Conservation (phyloP, 2,888 invertebrate species). For the Penaeus monodon region DNA sequence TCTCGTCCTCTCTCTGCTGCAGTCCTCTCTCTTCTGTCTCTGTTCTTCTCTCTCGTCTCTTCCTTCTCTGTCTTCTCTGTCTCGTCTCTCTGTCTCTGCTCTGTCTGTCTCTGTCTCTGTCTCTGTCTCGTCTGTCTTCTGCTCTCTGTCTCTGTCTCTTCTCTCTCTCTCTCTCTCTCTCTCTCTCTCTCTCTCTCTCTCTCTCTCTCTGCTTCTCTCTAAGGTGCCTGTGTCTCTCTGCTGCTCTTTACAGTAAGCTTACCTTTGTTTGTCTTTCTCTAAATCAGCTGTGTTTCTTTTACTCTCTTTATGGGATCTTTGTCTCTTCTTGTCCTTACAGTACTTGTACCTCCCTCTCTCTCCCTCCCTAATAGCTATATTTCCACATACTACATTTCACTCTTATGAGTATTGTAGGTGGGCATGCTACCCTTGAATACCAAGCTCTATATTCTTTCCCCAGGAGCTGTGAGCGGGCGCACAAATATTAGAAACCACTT, state of each 20-base stretch:
- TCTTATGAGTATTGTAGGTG: not conserved
- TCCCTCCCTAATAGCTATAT: too few relatives aligned
- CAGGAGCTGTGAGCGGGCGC: constrained; percentile 31
- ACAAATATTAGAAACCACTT: constrained; percentile 44
- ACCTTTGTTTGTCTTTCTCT: not conserved
- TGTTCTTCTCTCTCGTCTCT: too few relatives aligned
- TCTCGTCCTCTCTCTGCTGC: too few relatives aligned
- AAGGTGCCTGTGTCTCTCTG: not conserved
- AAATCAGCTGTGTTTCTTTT: not conserved
- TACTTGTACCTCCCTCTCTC: too few relatives aligned
- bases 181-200: not conserved
- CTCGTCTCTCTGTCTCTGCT: not conserved
- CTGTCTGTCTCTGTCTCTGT: too few relatives aligned
- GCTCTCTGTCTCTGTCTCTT: not conserved
- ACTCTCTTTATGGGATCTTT: too few relatives aligned
- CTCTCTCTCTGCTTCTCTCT: not conserved
- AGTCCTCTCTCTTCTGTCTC: too few relatives aligned
- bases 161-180: not conserved
- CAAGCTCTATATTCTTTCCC: not conserved
- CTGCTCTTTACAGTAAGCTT: not conserved
- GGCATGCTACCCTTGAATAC: not conserved
- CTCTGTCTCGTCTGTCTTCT: not conserved
- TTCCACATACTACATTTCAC: too few relatives aligned
- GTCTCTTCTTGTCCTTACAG: not conserved
- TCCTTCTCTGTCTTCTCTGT: too few relatives aligned